phyloP scores from a whole-genome alignment of 2,888 invertebrate genomes.

The Acanthosepion esculentum region DNA sequence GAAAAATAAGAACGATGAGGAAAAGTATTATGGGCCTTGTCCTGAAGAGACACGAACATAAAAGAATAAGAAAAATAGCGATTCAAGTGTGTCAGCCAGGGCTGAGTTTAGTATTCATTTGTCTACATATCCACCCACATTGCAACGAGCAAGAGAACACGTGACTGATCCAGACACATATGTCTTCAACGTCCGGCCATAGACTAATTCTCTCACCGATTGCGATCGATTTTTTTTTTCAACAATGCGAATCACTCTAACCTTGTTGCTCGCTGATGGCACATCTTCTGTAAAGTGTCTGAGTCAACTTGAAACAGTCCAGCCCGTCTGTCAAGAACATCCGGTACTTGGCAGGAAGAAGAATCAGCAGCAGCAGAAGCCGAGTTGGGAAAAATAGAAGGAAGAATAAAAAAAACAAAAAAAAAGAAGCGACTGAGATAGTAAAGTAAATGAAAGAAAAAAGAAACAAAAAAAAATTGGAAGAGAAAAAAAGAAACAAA shows the following conservation, averaged over 20 bases:
- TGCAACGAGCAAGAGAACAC: background rate
- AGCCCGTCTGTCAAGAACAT: conserved; percentile 12
- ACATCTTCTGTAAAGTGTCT: conserved; percentile 2
- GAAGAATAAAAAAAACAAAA: background rate
- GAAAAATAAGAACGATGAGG: background rate
- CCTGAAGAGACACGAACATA: too few species aligned
- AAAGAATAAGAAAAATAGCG: background rate
- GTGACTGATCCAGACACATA: background rate
- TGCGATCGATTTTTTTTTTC: conserved; percentile 15
- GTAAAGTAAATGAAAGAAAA: background rate
- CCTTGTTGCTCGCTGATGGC: conserved; percentile 6
- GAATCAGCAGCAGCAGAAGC: background rate
- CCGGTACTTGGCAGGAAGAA: background rate
- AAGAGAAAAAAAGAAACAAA: background rate
- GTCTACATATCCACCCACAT: background rate
- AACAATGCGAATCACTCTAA: background rate
- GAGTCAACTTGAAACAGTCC: background rate
- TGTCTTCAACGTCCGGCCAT: conserved; percentile 22
- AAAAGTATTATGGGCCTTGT: background rate
- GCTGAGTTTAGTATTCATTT: background rate
- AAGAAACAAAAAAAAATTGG: background rate
- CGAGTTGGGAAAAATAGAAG: too few species aligned
- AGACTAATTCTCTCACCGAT: background rate
- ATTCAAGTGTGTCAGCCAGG: background rate
- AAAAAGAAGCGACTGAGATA: background rate